Base-by-base conservation (phyloP, 2,888 invertebrate genomes). In the Melanophora roralis region DNA sequence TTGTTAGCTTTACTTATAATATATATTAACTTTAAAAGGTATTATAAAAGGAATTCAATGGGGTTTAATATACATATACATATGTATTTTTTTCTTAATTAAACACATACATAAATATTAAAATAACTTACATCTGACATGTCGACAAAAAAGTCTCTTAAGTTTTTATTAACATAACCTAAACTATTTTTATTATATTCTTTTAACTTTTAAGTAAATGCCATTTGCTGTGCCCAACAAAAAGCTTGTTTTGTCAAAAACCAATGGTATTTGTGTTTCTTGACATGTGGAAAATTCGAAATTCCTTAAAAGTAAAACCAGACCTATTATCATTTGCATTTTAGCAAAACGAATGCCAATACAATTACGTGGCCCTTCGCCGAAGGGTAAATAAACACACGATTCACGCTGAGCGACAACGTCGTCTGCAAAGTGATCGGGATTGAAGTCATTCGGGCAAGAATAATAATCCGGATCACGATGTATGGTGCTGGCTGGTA, bases 371-470 rank as follows among this genome's bases (percentile, higher is more conserved):
- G 89, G 88, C 0, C 89, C 89, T 23, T 88, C 88, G 1, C 89
- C 89, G 43, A 89, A 89, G 0, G 89, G 86, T 49, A 90, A 53
- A 84, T 85, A 89, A n/a, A 86, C 82, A 1, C 85, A 82, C 0
- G 87, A 84, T 23, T 92, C 92, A 51, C 92, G 86, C 45, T 89
- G 90, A 0, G 90, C 88, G 64, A 92, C 92, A 49, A 91, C 91
- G 74, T 92, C 92, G 0, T 91, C 87, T 0, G 90, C 87, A 85
- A 93, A 94, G 80, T 93, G 89, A 0, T 93, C 92, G 0, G 94
- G 94, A 74, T 92, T 91, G 69, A 93, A 94, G 14, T 88, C 90
- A 1, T 91, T 89, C 0, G 94, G 94, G 1, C 94, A 89, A 0
- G 90, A 89, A 79, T 89, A 91, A 38, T 88, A 85, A 1, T 89